phyloP scores from a whole-genome alignment of 2,888 invertebrate species.

The Dermolepida albohirtum region DNA sequence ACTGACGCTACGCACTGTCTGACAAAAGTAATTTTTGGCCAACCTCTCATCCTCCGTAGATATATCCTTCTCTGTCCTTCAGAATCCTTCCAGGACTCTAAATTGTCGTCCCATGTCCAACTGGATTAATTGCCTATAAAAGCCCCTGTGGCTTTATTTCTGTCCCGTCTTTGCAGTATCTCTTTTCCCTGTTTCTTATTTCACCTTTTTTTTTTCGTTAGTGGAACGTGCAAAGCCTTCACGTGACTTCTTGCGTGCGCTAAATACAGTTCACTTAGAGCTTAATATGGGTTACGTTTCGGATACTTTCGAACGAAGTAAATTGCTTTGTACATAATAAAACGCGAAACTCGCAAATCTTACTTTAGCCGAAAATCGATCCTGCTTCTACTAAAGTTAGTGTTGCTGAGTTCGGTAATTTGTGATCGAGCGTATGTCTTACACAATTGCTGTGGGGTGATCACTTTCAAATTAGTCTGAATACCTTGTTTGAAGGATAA shows the following conservation, averaged over 20 bases:
- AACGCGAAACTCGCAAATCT: slow-evolving; percentile 34
- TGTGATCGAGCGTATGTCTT: background rate
- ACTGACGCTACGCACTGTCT: slow-evolving; percentile 12
- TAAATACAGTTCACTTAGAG: slow-evolving; percentile 34
- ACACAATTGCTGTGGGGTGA: too few species aligned
- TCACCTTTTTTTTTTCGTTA: too few species aligned
- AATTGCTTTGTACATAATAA: slow-evolving; percentile 39
- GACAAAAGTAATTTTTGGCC: slow-evolving; percentile 38
- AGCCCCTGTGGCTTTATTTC: slow-evolving; percentile 21
- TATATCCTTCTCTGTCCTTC: slow-evolving; percentile 31
- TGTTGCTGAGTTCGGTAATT: background rate
- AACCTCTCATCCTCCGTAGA: slow-evolving; percentile 6
- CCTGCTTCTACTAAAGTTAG: background rate
- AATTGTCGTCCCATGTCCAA: slow-evolving; percentile 54
- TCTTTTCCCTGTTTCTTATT: too few species aligned
- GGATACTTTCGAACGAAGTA: slow-evolving; percentile 34
- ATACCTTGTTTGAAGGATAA: too few species aligned
- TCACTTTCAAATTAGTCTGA: slow-evolving; percentile 3
- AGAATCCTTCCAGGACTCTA: slow-evolving; percentile 51
- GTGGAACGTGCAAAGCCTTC: slow-evolving; percentile 19
- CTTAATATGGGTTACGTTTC: slow-evolving; percentile 38
- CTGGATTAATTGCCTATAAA: slow-evolving; percentile 54
- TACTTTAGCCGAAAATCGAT: slow-evolving; percentile 37
- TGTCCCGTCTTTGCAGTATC: slow-evolving; percentile 14
- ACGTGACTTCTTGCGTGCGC: slow-evolving; percentile 17